These are phyloP conservation scores for Euleptes europaea DNA, from an alignment of 2,113 vertebrate genomes.

Conservation along the genomic window DNA sequence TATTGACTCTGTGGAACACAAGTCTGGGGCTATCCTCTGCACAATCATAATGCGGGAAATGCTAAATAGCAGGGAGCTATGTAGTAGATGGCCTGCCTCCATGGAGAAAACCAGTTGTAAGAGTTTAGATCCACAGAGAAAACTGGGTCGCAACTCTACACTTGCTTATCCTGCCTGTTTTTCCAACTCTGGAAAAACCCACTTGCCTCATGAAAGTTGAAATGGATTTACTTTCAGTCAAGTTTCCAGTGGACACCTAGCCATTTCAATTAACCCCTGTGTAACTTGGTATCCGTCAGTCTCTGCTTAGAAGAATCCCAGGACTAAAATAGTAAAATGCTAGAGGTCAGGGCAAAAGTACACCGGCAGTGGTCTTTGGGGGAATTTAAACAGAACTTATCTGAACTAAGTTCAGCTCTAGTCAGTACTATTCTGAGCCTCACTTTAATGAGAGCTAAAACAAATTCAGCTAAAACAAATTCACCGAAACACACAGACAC, in stretches of 20 bases:
- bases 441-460: slow-evolving; percentile 54
- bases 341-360: slow-evolving; percentile 61
- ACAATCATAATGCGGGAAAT: neutral
- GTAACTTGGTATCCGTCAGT: slow-evolving; percentile 55
- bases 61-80: neutral
- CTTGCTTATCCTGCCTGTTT: neutral
- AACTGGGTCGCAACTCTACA: too few relatives aligned
- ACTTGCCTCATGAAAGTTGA: slow-evolving; percentile 42
- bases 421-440: slow-evolving; percentile 46
- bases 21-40: neutral
- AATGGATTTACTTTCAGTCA: slow-evolving; percentile 48
- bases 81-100: neutral
- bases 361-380: slow-evolving; percentile 31
- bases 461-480: slow-evolving; percentile 55
- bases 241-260: slow-evolving; percentile 56
- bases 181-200: neutral
- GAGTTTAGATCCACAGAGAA: neutral
- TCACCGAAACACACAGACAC: neutral
- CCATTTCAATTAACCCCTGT: slow-evolving; percentile 62
- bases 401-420: slow-evolving; percentile 44
- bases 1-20: neutral
- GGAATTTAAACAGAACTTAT: slow-evolving; percentile 34
- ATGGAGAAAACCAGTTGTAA: neutral
- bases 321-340: slow-evolving; percentile 62
- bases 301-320: slow-evolving; percentile 58